Percentiles rank a stretch among this genome's conserved stretches.
Conservation (phyloP, 2,797 vertebrate genomes). For the Sciurus carolinensis region DNA sequence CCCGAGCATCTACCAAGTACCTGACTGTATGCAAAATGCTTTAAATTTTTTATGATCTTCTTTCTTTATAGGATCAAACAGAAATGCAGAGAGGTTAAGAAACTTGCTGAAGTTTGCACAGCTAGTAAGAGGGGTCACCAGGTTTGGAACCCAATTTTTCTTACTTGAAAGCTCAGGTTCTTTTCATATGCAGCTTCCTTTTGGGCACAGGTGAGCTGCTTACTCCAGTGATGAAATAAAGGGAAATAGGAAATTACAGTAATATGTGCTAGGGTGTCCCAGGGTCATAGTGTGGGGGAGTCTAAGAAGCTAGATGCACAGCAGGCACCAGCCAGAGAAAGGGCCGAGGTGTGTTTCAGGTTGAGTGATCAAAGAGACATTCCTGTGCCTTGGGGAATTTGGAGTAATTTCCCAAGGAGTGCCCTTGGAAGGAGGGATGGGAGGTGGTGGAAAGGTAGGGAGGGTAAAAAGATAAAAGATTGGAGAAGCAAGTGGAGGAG, state of each 20-base stretch:
- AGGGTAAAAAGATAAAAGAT: not conserved
- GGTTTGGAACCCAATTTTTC: not conserved
- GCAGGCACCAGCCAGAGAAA: not conserved
- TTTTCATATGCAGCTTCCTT: not conserved
- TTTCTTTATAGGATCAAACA: conserved; percentile 34
- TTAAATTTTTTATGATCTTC: not conserved
- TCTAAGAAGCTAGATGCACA: not conserved
- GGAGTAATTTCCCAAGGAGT: conserved; percentile 3
- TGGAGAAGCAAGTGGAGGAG: not conserved
- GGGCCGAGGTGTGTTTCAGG: not conserved
- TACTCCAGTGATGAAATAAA: not conserved
- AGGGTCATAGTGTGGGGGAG: not conserved
- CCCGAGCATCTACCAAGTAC: not conserved
- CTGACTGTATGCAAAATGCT: not conserved
- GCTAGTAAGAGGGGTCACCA: not conserved
- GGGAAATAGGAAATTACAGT: not conserved
- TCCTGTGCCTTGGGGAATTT: not conserved
- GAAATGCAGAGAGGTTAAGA: not conserved
- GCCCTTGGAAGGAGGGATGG: not conserved
- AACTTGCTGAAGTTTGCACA: not conserved
- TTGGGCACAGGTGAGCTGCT: not conserved
- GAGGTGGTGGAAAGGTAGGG: not conserved
- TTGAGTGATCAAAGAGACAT: conserved; percentile 12
- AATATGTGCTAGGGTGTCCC: not conserved
- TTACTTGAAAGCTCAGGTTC: not conserved